Evolutionary conservation across 2,113 vertebrate genomes (phyloP).

Genomic region (Dicentrarchus labrax): DNA sequence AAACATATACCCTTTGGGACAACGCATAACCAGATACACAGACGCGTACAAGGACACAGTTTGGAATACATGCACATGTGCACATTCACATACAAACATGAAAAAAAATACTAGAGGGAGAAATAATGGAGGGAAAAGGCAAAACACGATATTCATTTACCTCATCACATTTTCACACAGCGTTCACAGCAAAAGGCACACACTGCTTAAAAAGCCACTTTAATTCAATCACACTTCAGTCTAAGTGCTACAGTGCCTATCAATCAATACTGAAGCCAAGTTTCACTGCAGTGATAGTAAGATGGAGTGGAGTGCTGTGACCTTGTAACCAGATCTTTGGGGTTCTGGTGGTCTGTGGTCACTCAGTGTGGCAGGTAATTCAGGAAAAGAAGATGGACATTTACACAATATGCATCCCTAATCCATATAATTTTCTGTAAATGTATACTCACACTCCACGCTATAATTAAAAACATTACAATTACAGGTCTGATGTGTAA

Average conservation of each 20-base stretch:
- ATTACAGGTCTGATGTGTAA: too few relatives aligned
- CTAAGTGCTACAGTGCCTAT: slow-evolving; percentile 63
- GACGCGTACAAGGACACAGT: neutral
- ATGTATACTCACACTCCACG: neutral
- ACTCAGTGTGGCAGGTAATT: slow-evolving; percentile 28
- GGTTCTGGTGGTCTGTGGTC: slow-evolving; percentile 59
- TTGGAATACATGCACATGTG: neutral
- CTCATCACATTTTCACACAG: slow-evolving; percentile 45
- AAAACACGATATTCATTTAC: slow-evolving; percentile 53
- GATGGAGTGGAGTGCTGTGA: slow-evolving; percentile 58
- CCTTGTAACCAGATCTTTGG: slow-evolving; percentile 69
- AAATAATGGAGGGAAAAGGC: neutral
- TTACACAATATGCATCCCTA: slow-evolving; percentile 10
- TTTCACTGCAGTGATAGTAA: slow-evolving; percentile 51
- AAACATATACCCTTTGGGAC: neutral
- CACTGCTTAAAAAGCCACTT: slow-evolving; percentile 57
- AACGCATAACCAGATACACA: neutral
- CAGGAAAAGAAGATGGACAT: slow-evolving; percentile 28
- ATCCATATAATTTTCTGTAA: neutral
- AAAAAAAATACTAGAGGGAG: neutral
- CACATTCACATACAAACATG: neutral
- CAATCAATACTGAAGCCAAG: slow-evolving; percentile 64
- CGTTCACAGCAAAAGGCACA: slow-evolving; percentile 27
- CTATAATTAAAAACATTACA: neutral
- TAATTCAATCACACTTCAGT: slow-evolving; percentile 69